These are phyloP conservation scores for Psittacula derbiana DNA, from an alignment of 2,797 vertebrate genomes.

Conservation along the genomic window DNA sequence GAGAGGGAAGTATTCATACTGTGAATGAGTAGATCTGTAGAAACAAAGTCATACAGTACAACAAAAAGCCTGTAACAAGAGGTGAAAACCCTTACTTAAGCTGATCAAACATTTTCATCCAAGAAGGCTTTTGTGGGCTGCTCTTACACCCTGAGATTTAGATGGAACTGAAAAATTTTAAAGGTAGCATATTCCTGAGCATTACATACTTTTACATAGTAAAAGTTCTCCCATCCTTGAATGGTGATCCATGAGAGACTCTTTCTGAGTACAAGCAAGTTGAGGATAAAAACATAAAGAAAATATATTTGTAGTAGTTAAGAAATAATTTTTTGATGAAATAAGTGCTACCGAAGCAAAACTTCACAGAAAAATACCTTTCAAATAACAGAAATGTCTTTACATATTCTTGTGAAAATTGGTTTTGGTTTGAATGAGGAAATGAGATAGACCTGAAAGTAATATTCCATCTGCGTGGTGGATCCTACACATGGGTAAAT, in stretches of 20 bases:
- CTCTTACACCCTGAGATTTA: not conserved
- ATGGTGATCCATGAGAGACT: not conserved
- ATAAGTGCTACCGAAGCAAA: not conserved
- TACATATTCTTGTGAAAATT: not conserved
- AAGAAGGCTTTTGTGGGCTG: not conserved
- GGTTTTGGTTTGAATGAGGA: not conserved
- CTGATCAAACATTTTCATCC: not conserved
- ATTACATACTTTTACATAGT: not conserved
- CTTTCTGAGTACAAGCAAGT: not conserved
- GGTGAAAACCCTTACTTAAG: not conserved
- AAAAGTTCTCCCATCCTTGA: not conserved
- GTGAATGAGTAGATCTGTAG: not conserved
- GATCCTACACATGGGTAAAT: not conserved
- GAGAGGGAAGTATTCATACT: not conserved
- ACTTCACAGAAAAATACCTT: not conserved
- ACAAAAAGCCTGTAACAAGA: not conserved
- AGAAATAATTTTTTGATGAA: not conserved
- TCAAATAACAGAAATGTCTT: not conserved
- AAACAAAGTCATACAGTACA: not conserved
- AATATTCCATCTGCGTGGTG: not conserved
- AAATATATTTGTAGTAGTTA: not conserved
- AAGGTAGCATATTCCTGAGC: not conserved
- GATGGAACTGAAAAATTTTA: not conserved
- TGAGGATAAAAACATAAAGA: not conserved
- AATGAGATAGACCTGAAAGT: not conserved